Conservation (phyloP, 2,888 invertebrate genomes). For the Coronaproctus castanopsis region DNA sequence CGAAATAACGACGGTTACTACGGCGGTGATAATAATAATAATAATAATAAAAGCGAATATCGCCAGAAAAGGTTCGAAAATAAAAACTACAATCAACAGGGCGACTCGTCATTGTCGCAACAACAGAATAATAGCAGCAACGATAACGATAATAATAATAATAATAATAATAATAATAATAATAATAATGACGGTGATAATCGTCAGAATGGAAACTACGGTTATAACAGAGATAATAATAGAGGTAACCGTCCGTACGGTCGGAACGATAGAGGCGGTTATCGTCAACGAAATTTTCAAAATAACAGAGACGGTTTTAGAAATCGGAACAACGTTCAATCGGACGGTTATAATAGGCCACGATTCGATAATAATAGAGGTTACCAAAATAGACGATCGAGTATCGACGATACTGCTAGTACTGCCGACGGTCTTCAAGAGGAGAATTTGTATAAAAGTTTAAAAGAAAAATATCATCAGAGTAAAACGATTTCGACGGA, state of each 20-base stretch:
- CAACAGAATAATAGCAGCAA: background rate
- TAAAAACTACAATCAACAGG: background rate
- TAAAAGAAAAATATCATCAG: background rate
- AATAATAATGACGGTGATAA: background rate
- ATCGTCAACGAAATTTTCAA: background rate
- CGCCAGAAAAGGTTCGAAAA: background rate
- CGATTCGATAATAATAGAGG: background rate
- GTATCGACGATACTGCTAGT: background rate
- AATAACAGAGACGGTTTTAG: background rate
- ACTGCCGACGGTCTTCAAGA: background rate
- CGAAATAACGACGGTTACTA: background rate
- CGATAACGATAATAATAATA: background rate
- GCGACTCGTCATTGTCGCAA: background rate
- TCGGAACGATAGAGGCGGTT: background rate
- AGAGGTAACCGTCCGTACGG: too few species aligned
- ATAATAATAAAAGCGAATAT: background rate
- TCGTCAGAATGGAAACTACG: background rate
- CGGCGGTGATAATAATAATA: background rate
- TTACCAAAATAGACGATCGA: background rate
- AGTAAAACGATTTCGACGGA: background rate
- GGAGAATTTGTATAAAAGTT: background rate
- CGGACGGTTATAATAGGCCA: background rate
- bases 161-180: background rate
- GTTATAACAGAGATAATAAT: background rate
- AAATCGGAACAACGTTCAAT: background rate